Conservation (phyloP, 2,888 invertebrate genomes). For the Drosophila tanythrix region DNA sequence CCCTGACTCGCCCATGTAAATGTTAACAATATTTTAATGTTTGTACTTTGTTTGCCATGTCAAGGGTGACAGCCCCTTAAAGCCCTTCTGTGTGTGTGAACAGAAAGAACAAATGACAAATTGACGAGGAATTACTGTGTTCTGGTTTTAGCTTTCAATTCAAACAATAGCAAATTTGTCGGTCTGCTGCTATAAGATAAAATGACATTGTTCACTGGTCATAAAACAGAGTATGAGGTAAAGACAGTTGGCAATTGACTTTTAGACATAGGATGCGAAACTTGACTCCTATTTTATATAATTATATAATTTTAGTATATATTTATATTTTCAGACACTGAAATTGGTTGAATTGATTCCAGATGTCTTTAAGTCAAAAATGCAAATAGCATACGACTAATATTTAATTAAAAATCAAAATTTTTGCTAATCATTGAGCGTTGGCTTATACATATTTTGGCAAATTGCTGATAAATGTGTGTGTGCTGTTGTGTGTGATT, state of each 20-base stretch:
- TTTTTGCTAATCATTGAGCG: constrained; percentile 6
- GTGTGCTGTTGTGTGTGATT: constrained; percentile 11
- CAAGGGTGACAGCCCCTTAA: constrained; percentile 29
- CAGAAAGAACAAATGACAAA: constrained; percentile 1
- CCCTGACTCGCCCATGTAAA: constrained; percentile 3
- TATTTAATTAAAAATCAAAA: constrained; percentile 3
- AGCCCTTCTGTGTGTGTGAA: not conserved
- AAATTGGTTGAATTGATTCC: not conserved
- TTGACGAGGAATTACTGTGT: constrained; percentile 6
- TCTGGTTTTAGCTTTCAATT: not conserved
- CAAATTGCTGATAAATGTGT: constrained; percentile 46
- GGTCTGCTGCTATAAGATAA: not conserved
- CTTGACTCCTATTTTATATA: not conserved
- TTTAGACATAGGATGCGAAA: not conserved
- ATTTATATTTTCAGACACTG: not conserved
- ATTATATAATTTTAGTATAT: too few species aligned
- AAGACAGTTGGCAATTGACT: not conserved
- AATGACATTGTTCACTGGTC: not conserved
- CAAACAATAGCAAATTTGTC: not conserved
- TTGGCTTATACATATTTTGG: constrained; percentile 9
- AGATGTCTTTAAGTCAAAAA: too few species aligned
- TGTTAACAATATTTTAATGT: constrained; percentile 3
- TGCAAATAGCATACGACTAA: not conserved
- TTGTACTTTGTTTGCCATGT: constrained; percentile 5
- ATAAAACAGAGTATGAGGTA: too few species aligned